Conservation (phyloP, 2,888 invertebrate species). For the Rapana venosa region DNA sequence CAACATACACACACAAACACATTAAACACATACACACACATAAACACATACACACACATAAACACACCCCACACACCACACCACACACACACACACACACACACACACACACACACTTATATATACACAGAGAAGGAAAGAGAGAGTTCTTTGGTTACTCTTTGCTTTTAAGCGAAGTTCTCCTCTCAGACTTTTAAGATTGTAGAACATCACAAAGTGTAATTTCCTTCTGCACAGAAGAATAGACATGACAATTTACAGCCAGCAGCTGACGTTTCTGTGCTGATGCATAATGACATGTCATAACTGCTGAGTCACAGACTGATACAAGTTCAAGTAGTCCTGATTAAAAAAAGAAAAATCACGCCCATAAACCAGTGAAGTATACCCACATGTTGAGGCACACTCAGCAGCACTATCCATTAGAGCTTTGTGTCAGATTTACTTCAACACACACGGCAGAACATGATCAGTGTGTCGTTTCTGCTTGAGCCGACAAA, state of each 20-base stretch:
- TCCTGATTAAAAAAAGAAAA: background rate
- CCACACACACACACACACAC: background rate
- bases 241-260: too few species aligned
- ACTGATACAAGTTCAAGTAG: background rate
- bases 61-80: background rate
- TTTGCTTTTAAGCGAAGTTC: too few species aligned
- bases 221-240: too few species aligned
- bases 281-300: background rate
- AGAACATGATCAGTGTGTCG: background rate
- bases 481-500: background rate
- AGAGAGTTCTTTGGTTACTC: too few species aligned
- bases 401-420: background rate
- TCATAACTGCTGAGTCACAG: background rate
- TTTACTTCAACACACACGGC: background rate
- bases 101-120: background rate
- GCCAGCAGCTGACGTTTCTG: background rate
- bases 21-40: background rate
- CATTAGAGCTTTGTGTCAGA: too few species aligned
- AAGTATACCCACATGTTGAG: background rate
- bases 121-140: background rate
- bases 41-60: background rate
- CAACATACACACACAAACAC: too few species aligned
- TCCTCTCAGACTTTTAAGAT: too few species aligned
- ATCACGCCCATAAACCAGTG: background rate
- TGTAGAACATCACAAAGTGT: too few species aligned